Evolutionary conservation across 2,113 vertebrate genomes (phyloP).

Genomic region (Elachura formosa): DNA sequence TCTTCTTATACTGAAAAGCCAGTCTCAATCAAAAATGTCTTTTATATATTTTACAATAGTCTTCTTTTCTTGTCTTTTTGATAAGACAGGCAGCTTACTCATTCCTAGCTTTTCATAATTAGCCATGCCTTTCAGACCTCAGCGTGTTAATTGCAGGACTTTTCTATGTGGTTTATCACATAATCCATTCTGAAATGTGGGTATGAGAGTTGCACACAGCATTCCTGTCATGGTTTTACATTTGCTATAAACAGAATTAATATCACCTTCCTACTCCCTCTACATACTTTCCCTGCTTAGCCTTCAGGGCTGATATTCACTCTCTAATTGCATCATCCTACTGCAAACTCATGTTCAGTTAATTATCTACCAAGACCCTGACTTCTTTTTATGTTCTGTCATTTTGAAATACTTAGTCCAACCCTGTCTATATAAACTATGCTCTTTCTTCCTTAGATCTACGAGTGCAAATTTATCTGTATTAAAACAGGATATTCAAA

Average conservation of each 20-base stretch:
- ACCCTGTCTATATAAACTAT: background rate
- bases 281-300: background rate
- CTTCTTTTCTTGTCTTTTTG: background rate
- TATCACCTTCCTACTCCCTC: background rate
- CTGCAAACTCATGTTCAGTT: constrained; percentile 19
- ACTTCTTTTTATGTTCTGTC: constrained; percentile 29
- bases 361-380: constrained; percentile 15
- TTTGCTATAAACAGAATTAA: background rate
- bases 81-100: background rate
- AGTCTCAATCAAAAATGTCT: background rate
- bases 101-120: background rate
- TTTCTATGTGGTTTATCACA: background rate
- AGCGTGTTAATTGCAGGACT: background rate
- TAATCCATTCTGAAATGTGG: background rate
- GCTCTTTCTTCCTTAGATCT: background rate
- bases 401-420: constrained; percentile 26
- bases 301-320: constrained; percentile 7
- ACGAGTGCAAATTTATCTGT: background rate
- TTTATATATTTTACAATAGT: background rate
- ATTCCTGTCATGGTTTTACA: background rate
- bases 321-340: constrained; percentile 5
- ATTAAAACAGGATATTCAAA: background rate
- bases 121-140: background rate
- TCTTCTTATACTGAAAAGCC: background rate
- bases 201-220: background rate